phyloP scores from a whole-genome alignment of 1,140 invertebrate genomes.

The Drosophila pseudoananassae region DNA sequence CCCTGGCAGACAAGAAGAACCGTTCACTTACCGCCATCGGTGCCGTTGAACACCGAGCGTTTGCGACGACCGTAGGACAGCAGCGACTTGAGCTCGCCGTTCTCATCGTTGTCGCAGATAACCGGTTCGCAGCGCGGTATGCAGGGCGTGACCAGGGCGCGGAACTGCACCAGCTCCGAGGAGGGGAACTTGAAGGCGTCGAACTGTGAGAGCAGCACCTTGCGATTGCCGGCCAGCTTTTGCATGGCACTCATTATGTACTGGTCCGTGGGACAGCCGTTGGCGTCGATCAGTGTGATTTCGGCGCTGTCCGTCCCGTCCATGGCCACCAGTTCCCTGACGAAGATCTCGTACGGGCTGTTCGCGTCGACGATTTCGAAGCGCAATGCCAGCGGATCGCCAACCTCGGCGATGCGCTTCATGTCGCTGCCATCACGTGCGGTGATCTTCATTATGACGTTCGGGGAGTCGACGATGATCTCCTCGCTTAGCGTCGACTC shows the following conservation, averaged over 20 bases:
- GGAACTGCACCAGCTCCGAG: conserved; percentile 97
- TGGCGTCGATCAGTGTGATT: conserved; percentile 95
- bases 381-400: conserved; percentile 94
- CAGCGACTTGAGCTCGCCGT: conserved; percentile 91
- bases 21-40: conserved; percentile 77
- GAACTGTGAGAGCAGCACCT: conserved; percentile 93
- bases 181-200: conserved; percentile 98
- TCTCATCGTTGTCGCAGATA: conserved; percentile 92
- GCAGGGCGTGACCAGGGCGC: conserved; percentile 95
- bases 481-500: conserved; percentile 91
- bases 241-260: conserved; percentile 96
- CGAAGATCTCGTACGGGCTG: conserved; percentile 97
- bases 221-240: conserved; percentile 90
- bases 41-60: conserved; percentile 73
- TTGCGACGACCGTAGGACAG: conserved; percentile 90
- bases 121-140: conserved; percentile 96
- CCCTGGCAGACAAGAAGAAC: conserved; percentile 45
- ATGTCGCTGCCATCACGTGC: conserved; percentile 90
- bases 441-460: conserved; percentile 97
- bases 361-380: conserved; percentile 96
- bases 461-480: conserved; percentile 95
- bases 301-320: conserved; percentile 96
- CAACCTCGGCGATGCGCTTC: conserved; percentile 92
- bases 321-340: conserved; percentile 96
- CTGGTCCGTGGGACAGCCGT: conserved; percentile 96